Evolutionary conservation across 2,888 invertebrate genomes (phyloP).

Genomic region (Neria commutata): DNA sequence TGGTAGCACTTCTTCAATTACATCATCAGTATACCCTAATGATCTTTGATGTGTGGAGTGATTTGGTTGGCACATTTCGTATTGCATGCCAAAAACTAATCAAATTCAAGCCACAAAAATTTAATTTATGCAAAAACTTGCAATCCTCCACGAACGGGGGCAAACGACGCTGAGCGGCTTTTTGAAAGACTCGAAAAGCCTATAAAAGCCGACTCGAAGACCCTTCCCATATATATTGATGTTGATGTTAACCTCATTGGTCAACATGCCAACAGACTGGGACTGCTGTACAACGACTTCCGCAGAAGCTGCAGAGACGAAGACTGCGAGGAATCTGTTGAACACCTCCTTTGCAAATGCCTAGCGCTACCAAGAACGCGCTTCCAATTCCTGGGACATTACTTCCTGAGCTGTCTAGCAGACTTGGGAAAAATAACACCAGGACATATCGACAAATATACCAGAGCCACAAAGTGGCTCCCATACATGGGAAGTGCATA

Average conservation of each 20-base stretch:
- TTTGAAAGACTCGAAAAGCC: constrained; percentile 4
- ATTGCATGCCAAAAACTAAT: constrained; percentile 12
- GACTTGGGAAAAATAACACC: no score
- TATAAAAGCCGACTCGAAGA: background rate
- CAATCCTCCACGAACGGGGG: background rate
- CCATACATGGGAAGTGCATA: no score
- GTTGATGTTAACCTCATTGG: no score
- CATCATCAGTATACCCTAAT: background rate
- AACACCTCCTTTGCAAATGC: background rate
- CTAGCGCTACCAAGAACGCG: constrained; percentile 39
- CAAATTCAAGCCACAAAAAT: constrained; percentile 10
- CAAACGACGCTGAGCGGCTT: constrained; percentile 2
- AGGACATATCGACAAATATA: no score
- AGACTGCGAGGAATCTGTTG: constrained; percentile 8
- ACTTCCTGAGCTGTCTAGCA: no score
- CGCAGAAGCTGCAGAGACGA: constrained; percentile 19
- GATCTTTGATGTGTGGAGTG: constrained; percentile 6
- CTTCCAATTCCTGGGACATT: constrained; percentile 35
- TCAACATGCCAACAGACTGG: no score
- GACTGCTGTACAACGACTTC: no score
- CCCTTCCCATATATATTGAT: constrained; percentile 21
- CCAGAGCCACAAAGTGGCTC: no score
- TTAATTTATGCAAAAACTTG: constrained; percentile 21
- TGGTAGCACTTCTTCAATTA: no score
- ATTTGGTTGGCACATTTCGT: constrained; percentile 7